Evolutionary conservation across 37 sponge, comb jelly and placozoan genomes (phyloP).

Genomic region (Ephydatia muelleri): DNA sequence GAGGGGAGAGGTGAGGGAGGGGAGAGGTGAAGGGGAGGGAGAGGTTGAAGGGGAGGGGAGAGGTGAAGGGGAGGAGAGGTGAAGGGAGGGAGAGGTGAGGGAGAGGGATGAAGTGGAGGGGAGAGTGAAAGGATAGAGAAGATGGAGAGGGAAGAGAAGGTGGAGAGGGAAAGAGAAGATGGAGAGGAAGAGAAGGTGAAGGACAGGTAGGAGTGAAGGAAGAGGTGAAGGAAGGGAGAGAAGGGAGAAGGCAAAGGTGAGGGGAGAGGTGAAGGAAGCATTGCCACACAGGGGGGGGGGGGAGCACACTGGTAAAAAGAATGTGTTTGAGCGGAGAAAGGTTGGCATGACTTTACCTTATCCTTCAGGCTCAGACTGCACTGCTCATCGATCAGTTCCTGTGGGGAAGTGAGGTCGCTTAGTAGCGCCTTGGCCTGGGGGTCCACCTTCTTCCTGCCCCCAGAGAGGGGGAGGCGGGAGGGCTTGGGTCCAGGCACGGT

Average conservation of each 20-base stretch:
- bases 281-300: neutral
- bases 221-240: conserved; percentile 34
- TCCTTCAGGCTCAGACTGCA: conserved; percentile 44
- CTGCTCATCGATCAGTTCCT: conserved; percentile 42
- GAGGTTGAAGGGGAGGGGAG: no score
- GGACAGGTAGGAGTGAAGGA: conserved; percentile 53
- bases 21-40: no score
- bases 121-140: conserved; percentile 19
- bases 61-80: no score
- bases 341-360: conserved; percentile 58
- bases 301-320: no score
- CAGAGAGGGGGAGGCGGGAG: conserved; percentile 1
- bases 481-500: neutral
- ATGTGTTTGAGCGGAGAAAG: no score
- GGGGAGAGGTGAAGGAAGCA: neutral
- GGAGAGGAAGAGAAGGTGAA: conserved; percentile 45
- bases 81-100: conserved; percentile 14
- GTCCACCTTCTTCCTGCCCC: conserved; percentile 38
- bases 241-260: conserved; percentile 11
- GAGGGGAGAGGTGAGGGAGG: no score
- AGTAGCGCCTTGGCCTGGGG: conserved; percentile 19
- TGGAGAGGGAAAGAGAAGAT: conserved; percentile 42
- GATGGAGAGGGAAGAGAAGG: conserved; percentile 19
- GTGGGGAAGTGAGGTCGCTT: conserved; percentile 11
- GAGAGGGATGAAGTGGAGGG: conserved; percentile 5